Evolutionary conservation across 2,888 invertebrate genomes (phyloP).

Genomic region (Archips crataeganus): DNA sequence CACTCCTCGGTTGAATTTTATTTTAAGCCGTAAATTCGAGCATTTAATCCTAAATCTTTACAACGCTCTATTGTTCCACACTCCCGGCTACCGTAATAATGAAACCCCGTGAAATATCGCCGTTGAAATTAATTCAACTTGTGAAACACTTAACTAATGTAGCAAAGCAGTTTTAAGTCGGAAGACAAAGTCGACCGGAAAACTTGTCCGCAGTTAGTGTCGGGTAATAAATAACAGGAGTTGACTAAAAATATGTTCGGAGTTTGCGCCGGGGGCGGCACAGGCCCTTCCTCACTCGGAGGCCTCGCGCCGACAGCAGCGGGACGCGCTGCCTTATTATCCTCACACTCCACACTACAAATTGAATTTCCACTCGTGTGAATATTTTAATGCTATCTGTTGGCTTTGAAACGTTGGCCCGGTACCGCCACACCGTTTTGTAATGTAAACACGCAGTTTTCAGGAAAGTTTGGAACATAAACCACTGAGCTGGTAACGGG

Average conservation of each 20-base stretch:
- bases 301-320: not conserved
- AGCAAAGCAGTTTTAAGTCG: conserved; percentile 41
- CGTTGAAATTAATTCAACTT: conserved; percentile 39
- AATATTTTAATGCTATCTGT: conserved; percentile 72
- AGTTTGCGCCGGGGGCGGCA: conserved; percentile 43
- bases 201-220: conserved; percentile 51
- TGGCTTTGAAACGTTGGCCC: conserved; percentile 64
- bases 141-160: conserved; percentile 41
- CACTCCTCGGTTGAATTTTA: conserved; percentile 10
- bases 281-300: conserved; percentile 43
- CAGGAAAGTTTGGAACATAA: conserved; percentile 48
- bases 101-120: conserved; percentile 28
- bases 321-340: conserved; percentile 54
- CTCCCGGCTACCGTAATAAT: conserved; percentile 21
- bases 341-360: conserved; percentile 67
- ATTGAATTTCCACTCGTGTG: conserved; percentile 73
- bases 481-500: conserved; percentile 23
- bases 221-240: conserved; percentile 54
- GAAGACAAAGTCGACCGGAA: conserved; percentile 42
- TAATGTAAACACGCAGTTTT: conserved; percentile 60
- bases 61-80: conserved; percentile 21
- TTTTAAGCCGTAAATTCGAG: conserved; percentile 25
- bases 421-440: conserved; percentile 54
- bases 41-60: conserved; percentile 28
- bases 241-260: conserved; percentile 55